Evolutionary conservation across 2,888 invertebrate species (phyloP).

Genomic region (Drosophila meridiana): DNA sequence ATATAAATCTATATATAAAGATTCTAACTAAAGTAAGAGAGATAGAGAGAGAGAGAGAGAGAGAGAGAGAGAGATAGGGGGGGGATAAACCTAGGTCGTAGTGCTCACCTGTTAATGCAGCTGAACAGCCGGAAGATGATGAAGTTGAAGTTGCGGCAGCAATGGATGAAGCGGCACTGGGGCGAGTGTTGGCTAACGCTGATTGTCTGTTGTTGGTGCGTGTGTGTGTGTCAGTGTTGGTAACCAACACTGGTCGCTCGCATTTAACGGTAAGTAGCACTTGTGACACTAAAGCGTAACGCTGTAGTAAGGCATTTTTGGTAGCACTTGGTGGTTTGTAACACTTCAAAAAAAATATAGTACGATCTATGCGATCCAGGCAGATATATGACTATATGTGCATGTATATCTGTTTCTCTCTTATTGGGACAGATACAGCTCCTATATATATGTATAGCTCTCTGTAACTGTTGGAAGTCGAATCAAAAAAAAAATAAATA

Average conservation of each 20-base stretch:
- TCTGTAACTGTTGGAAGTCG: constrained; percentile 33
- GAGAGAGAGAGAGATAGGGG: neutral
- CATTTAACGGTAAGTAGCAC: constrained; percentile 55
- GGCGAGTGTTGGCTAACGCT: constrained; percentile 17
- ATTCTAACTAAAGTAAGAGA: neutral
- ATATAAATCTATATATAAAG: neutral
- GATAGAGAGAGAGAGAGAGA: neutral
- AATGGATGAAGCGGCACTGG: neutral
- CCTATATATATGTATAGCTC: neutral
- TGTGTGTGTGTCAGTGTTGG: constrained; percentile 37
- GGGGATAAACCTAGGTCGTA: neutral
- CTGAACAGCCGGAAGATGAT: constrained; percentile 26
- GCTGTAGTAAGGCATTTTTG: constrained; percentile 74
- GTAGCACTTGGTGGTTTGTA: constrained; percentile 56
- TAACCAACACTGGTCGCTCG: constrained; percentile 48
- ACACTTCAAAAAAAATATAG: constrained; percentile 67
- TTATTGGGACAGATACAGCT: constrained; percentile 18
- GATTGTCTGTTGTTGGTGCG: constrained; percentile 46
- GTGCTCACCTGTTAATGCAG: constrained; percentile 47
- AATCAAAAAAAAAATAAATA: constrained; percentile 20
- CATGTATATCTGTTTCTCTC: constrained; percentile 3
- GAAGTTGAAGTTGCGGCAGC: constrained; percentile 8
- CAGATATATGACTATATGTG: constrained; percentile 27
- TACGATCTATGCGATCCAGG: constrained; percentile 48
- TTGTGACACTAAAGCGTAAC: constrained; percentile 74